Evolutionary conservation across 2,888 invertebrate genomes (phyloP).

Genomic region (Pharmacophagus antenor): DNA sequence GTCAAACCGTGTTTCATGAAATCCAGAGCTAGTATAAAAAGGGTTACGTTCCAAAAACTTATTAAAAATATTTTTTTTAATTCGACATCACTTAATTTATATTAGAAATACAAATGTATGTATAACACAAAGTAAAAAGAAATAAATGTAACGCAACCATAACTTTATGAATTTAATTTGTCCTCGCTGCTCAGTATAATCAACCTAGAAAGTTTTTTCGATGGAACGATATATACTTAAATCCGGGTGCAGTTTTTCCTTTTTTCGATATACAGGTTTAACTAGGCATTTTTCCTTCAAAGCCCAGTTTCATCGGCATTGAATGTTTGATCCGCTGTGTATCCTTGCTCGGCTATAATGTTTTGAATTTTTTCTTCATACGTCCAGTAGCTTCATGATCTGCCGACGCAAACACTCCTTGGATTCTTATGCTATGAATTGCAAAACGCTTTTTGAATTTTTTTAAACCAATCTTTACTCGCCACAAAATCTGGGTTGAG

Average conservation of each 20-base stretch:
- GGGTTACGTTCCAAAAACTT: too few species aligned
- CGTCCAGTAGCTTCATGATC: neutral
- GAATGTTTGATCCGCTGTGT: neutral
- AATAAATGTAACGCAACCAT: neutral
- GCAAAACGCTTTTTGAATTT: conserved; percentile 7
- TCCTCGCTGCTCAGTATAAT: neutral
- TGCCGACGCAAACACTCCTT: too few species aligned
- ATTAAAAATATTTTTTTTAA: neutral
- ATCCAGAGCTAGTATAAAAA: too few species aligned
- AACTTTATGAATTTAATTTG: neutral
- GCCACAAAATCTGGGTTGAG: neutral
- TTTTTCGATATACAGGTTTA: neutral
- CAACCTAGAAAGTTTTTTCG: neutral
- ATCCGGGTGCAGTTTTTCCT: neutral
- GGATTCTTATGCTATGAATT: neutral
- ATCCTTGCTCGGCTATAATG: conserved; percentile 2
- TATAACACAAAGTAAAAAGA: neutral
- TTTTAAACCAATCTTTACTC: conserved; percentile 5
- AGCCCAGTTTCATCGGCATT: too few species aligned
- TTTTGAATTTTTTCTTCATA: neutral
- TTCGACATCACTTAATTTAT: neutral
- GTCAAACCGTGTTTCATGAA: neutral
- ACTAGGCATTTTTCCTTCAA: too few species aligned
- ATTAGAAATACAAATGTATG: neutral
- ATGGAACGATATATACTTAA: neutral